These are phyloP conservation scores for Branchipolynoe longqiensis DNA, from an alignment of 2,888 invertebrate genomes.

Conservation along the genomic window DNA sequence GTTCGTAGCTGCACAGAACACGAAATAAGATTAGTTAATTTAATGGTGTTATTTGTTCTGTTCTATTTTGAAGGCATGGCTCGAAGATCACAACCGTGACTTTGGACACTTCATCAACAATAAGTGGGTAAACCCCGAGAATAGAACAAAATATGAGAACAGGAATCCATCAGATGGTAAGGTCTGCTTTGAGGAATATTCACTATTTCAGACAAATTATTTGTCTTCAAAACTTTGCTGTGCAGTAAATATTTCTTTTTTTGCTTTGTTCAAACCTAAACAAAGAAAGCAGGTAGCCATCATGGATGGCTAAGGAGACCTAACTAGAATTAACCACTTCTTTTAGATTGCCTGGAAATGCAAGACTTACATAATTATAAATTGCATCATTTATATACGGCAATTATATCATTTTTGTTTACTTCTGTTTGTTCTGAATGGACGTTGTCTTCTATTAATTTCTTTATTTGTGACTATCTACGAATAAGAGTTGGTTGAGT, in stretches of 20 bases:
- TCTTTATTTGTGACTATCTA: too few relatives aligned
- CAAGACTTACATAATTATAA: neutral
- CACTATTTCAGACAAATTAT: neutral
- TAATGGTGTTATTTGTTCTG: too few relatives aligned
- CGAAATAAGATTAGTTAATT: too few relatives aligned
- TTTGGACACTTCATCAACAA: constrained; percentile 81
- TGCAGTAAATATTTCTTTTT: neutral
- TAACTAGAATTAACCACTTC: neutral
- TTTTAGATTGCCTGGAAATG: neutral
- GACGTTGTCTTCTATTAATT: too few relatives aligned
- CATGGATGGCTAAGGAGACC: neutral
- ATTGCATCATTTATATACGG: neutral
- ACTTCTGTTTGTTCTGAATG: too few relatives aligned
- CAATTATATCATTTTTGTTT: too few relatives aligned
- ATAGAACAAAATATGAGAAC: constrained; percentile 76
- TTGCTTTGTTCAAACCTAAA: neutral
- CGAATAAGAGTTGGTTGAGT: too few relatives aligned
- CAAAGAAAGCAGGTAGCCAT: neutral
- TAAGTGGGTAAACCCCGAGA: constrained; percentile 79
- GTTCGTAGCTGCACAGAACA: too few relatives aligned
- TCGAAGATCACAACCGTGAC: constrained; percentile 77
- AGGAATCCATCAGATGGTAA: constrained; percentile 80
- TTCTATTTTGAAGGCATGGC: constrained; percentile 75
- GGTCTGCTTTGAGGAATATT: neutral
- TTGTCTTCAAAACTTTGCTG: too few relatives aligned